Evolutionary conservation across 2,113 vertebrate species (phyloP), one percentile per base, ranked within the genome.

Genomic region (Chloropsis hardwickii): DNA sequence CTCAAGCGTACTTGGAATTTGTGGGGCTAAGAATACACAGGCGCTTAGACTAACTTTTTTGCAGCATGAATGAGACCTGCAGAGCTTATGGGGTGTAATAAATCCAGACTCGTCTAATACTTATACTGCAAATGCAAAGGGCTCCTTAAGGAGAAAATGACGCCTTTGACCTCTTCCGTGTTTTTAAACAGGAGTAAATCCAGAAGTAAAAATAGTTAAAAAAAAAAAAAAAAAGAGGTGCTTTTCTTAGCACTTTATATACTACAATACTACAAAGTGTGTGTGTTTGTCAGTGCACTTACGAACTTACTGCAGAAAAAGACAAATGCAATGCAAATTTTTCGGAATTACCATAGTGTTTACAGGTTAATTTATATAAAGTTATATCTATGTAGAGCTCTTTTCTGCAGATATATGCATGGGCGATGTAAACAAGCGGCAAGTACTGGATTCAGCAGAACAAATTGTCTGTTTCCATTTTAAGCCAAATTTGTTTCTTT

Each of bases 151-250:
- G 47, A 45, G 48, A 27, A 88, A 81, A 83, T 2, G 5, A 78
- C 0, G 2, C 5, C 65, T 92, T 90, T 4, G 0, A 22, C 12
- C 12, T 77, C 35, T 69, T 42, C 33, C 9, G 2, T 62, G 29
- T 10, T 82, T 96, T 94, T 58, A 42, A 54, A 62, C 5, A 39
- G 19, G 33, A 58, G 17, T 54, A 91, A 86, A 69, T 27, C 7
- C 21, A 72, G 10, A 64, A 44, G n/a, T 51, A 69, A 96, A 82
- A 29, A 21, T 16, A 45, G 3, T n/a, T 28, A 1, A 5, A 6
- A 16, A 42, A 51, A 14, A 23, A 35, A 35, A 35, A 67, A 40
- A 67, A 42, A 14, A 35, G 11, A 53, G 44, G 10, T 33, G 2
- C 47, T 87, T 48, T 92, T 47, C 40, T 73, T 69, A 66, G n/a